Evolutionary conservation across 2,113 vertebrate species (phyloP), one percentile per base, ranked within the genome.

Genomic region (Tupaia tana): DNA sequence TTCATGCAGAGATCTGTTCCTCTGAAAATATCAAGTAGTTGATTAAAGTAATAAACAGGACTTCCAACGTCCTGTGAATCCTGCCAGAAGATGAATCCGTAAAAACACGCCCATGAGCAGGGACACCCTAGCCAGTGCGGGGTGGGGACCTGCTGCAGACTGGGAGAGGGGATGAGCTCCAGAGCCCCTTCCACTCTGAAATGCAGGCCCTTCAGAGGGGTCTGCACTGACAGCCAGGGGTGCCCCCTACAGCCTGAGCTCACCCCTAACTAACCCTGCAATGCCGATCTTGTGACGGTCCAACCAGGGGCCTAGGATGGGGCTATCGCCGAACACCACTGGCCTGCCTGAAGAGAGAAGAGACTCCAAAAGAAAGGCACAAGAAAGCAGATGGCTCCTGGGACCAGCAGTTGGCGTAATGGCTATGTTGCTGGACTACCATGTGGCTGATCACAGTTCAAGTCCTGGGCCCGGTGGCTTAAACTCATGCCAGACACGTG

Each of bases 241-340:
- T 29, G 24, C 54, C 12, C 0, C 0, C 89, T 2, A 18, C 6
- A 25, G 63, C 56, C 12, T 4, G 31, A 31, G n/a, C 22, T 18
- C 25, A 0, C 0, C 4, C 16, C 20, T 7, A 22, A 24, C 16
- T 3, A 10, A 5, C 9, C 71, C 59, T 0, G 7, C 12, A 34
- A 9, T 2, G 24, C 12, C 66, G 4, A 3, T 1, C 3, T 18
- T 6, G 14, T 0, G 0, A 0, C 0, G 75, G 54, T 56, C 58
- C 22, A 10, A 11, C 11, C 0, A 22, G 0, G 3, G 70, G 27
- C 0, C 0, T 3, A 1, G 3, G 22, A 4, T 0, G 14, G 20
- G 10, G 15, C 1, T 0, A 29, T 0, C 3, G 34, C n/a, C 1
- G 18, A 4, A 18, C 1, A 8, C 43, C 9, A 7, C 4, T 12